A percentile compares a stretch with the other conserved stretches of the same genome.
phyloP scores from a whole-genome alignment of 2,888 invertebrate genomes.

The Thelaira solivaga region DNA sequence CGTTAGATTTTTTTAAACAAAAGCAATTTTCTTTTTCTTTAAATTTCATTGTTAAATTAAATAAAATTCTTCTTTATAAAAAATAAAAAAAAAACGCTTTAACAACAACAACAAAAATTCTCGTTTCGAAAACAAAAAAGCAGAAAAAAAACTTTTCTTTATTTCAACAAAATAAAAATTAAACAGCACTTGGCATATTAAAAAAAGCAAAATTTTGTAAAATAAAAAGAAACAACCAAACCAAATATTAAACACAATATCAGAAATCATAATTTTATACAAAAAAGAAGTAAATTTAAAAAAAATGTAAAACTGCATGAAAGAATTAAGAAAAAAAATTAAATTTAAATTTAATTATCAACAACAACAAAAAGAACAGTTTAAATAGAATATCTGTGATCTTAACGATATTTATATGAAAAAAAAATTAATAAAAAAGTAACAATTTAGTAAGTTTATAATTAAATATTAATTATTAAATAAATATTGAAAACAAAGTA shows the following conservation, averaged over 20 bases:
- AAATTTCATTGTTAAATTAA: slow-evolving; percentile 16
- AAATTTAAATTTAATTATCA: slow-evolving; percentile 23
- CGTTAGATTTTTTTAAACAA: background rate
- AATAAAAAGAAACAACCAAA: slow-evolving; percentile 32
- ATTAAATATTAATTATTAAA: slow-evolving; percentile 48
- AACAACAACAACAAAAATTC: slow-evolving; percentile 36
- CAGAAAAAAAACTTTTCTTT: slow-evolving; percentile 29
- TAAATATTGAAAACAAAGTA: slow-evolving; percentile 43
- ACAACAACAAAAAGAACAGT: slow-evolving; percentile 59
- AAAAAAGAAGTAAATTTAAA: slow-evolving; percentile 34
- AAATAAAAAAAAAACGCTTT: background rate
- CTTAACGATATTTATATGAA: slow-evolving; percentile 76
- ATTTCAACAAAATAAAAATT: slow-evolving; percentile 25
- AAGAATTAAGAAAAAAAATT: slow-evolving; percentile 28
- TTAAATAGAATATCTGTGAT: slow-evolving; percentile 78
- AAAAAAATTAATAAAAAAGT: slow-evolving; percentile 61
- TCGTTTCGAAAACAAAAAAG: slow-evolving; percentile 54
- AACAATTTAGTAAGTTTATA: slow-evolving; percentile 48
- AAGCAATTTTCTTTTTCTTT: background rate
- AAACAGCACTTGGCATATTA: slow-evolving; percentile 37
- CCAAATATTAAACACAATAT: slow-evolving; percentile 28
- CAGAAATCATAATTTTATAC: slow-evolving; percentile 50
- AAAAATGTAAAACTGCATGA: slow-evolving; percentile 39
- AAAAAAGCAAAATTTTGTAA: slow-evolving; percentile 28
- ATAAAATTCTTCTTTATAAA: slow-evolving; percentile 49